Percentiles rank a stretch among this genome's conserved stretches.
These are phyloP conservation scores for Metopia argyrocephala DNA, from an alignment of 2,888 invertebrate genomes.

Conservation along the genomic window DNA sequence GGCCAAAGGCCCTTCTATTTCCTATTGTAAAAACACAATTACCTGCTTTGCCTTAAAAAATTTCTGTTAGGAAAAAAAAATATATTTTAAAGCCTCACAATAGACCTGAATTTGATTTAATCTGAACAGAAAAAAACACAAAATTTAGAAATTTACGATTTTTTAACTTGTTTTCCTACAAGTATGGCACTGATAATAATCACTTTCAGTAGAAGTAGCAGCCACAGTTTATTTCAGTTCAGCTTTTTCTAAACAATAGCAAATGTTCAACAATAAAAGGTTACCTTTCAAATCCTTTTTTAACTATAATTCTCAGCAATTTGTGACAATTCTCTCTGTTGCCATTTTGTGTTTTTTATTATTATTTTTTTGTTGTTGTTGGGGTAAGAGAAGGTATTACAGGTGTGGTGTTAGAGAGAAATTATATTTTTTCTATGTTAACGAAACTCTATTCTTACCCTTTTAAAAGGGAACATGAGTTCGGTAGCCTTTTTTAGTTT, in stretches of 20 bases:
- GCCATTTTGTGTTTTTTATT: slow-evolving; percentile 36
- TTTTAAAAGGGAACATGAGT: neutral
- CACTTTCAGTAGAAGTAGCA: neutral
- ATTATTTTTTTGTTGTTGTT: neutral
- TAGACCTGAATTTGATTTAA: slow-evolving; percentile 26
- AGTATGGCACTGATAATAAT: slow-evolving; percentile 41
- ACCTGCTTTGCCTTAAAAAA: too few species aligned
- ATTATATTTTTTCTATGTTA: slow-evolving; percentile 43
- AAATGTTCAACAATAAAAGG: neutral
- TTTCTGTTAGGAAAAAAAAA: too few species aligned
- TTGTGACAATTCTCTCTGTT: slow-evolving; percentile 49
- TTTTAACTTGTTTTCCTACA: slow-evolving; percentile 29
- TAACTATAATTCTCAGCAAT: slow-evolving; percentile 44
- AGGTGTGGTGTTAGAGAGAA: slow-evolving; percentile 25
- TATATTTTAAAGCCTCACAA: neutral
- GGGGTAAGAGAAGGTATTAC: neutral
- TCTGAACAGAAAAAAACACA: slow-evolving; percentile 18
- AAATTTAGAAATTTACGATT: slow-evolving; percentile 27
- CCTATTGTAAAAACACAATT: too few species aligned
- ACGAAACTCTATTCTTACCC: slow-evolving; percentile 38
- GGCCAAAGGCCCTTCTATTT: too few species aligned
- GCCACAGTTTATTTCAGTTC: slow-evolving; percentile 9
- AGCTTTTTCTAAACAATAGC: slow-evolving; percentile 22
- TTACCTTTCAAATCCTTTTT: slow-evolving; percentile 44
- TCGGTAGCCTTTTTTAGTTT: neutral